phyloP scores from a whole-genome alignment of 2,888 invertebrate species.

The Orthonychiurus folsomi region DNA sequence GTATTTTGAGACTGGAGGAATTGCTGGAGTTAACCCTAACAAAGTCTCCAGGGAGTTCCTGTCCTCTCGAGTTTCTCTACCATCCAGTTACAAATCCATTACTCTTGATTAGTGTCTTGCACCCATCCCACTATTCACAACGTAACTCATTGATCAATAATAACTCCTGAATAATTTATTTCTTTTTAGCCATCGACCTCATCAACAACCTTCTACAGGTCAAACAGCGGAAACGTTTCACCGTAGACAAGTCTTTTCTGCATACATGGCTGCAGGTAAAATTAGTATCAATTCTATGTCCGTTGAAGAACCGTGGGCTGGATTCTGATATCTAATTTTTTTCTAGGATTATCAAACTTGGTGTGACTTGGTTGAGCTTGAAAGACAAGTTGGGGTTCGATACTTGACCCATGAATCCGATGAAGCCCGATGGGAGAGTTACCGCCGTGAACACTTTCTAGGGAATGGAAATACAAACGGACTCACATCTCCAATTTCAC shows the following conservation, averaged over 20 bases:
- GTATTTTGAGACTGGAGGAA: no score
- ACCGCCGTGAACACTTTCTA: conserved; percentile 45
- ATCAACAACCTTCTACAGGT: conserved; percentile 97
- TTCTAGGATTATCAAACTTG: conserved; percentile 78
- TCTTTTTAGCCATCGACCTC: conserved; percentile 80
- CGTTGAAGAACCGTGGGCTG: no score
- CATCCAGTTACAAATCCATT: no score
- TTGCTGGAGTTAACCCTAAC: no score
- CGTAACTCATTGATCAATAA: no score
- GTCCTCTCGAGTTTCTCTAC: no score
- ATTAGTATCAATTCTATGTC: no score
- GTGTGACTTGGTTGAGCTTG: conserved; percentile 83
- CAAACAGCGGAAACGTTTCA: conserved; percentile 85
- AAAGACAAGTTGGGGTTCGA: conserved; percentile 64
- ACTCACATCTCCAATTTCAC: conserved; percentile 26
- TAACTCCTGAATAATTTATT: no score
- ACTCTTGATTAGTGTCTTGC: no score
- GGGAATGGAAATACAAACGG: conserved; percentile 35
- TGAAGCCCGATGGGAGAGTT: conserved; percentile 76
- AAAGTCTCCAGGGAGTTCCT: no score
- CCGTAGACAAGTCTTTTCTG: conserved; percentile 88
- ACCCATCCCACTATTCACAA: no score
- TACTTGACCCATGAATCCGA: conserved; percentile 89
- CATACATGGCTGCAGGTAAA: conserved; percentile 92
- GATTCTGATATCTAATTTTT: conserved; percentile 11